Evolutionary conservation across 2,888 invertebrate species (phyloP), one percentile per base, ranked within the genome.

Genomic region (Cerceris ruficornis): DNA sequence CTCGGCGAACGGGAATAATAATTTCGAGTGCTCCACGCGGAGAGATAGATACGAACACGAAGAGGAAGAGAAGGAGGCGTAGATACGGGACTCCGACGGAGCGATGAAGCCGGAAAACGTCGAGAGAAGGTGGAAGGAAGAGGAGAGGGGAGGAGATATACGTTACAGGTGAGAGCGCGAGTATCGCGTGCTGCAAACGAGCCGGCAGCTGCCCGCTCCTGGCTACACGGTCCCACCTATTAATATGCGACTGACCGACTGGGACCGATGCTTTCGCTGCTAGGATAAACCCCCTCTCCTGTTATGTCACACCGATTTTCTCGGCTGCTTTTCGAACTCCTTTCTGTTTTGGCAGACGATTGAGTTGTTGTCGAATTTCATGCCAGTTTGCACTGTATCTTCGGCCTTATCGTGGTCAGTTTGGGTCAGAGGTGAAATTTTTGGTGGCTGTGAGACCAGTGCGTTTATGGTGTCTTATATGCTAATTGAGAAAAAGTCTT

Each of bases 161-260:
- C 89, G 90, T 90, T 91, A 91, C 92, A 92, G 92, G 92, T 92
- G 92, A 91, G 89, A 89, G 88, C 88, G 87, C 85, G 84, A 83
- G 86, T 87, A 88, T 90, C 89, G 91, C 92, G 91, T 91, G 92
- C 90, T 89, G 89, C 88, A 90, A 90, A 91, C 90, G 89, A 90
- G 89, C 89, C 90, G 88, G 91, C 91, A 91, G 91, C 91, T 91
- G 91, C 85, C 86, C 82, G 87, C 86, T 89, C 77, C 83, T 87
- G 88, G 88, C 88, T 88, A 88, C 86, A 87, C 80, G 86, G 80
- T 85, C 84, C 78, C 83, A 75, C 79, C 83, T 90, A 90, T 90
- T 91, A 90, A 91, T 91, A 90, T 90, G 88, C 90, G 89, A 90
- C 89, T 89, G 90, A 88, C 88, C 87, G 88, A 89, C 85, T 88